Base-by-base conservation (phyloP, 2,888 invertebrate species). In the Caenorhabditis macrosperma region DNA sequence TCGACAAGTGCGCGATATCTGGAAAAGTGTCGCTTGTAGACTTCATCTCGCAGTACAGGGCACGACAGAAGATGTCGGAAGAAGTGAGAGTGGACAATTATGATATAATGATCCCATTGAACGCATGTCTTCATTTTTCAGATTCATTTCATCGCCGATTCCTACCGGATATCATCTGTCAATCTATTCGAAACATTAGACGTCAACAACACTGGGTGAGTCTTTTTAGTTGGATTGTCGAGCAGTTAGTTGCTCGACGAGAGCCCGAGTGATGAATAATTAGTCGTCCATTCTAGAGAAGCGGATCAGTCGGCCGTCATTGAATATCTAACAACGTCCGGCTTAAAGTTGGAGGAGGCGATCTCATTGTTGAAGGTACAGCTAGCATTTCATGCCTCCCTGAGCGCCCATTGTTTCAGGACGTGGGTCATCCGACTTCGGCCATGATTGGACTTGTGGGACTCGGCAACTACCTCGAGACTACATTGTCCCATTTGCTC, bases 121-220 rank as follows among this genome's bases (percentile, higher is more conserved):
- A 35, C 48, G 41, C 15, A 12, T n/a, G n/a, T n/a, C n/a, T n/a
- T n/a, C n/a, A n/a, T 4, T 61, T 35, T 80, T 44, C 68, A 84
- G 80, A 83, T 85, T 22, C 86, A 86, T 55, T 85, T 85, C 61
- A 85, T 85, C 50, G 86, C 84, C 30, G 86, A 86, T 67, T 78
- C 85, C 1, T 85, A 82, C 79, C 76, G 76, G 26, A 84, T 84
- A 48, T 79, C 82, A 35, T 72, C 84, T 7, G 57, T 85, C 55
- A 86, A 86, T 48, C 74, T 86, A 44, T 84, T 86, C 54, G 85
- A 86, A 38, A 55, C 78, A 2, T 61, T 85, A 24, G 86, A 86
- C 69, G 66, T 78, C 10, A 72, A 78, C 17, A 72, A 83, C 38
- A 80, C 83, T 28, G 86, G 86, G 85, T 86, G 10, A 59, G 78